Base-by-base conservation (phyloP, 2,888 invertebrate species). In the Colletes collaris region DNA sequence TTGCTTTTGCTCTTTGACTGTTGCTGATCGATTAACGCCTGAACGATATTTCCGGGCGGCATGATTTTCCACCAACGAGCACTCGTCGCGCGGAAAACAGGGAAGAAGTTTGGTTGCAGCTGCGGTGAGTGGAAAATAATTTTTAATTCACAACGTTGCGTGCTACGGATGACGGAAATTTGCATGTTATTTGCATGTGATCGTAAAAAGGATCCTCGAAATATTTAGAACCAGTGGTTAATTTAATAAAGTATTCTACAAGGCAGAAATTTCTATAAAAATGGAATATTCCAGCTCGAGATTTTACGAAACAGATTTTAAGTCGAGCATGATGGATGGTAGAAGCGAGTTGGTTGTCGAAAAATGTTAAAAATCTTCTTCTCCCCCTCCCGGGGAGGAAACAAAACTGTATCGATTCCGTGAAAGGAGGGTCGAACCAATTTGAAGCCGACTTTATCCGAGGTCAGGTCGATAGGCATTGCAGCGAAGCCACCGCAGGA, bases 381-480 rank as follows among this genome's bases (percentile, higher is more conserved):
- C 2, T 16, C 2, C 13, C 7, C 10, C 7, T 3, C 4, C 3
- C 0, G 35, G 10, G n/a, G 13, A 52, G 6, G 27, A 49, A 67
- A 75, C 46, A 75, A 46, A 65, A 5, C 40, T 62, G 37, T 66
- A 75, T 63, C 62, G 67, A 75, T 40, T 40, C 56, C 10, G 67
- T 63, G 67, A 64, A 46, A 27, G 49, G 62, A 52, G 52, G 56
- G 44, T 76, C 50, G 27, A 75, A 63, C 52, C 63, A 68, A 77
- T 75, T 77, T 59, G 58, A 75, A 67, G 67, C n/a, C 46, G 52
- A 75, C 62, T 77, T 77, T 77, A 77, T 77, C 46, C 62, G 16
- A 7, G 37, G 67, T 27, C 62, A 16, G 46, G 8, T 46, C 52
- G 67, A 16, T 66, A 65, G 66, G 65, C 62, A 63, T 37, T 52